Evolutionary conservation across 1,140 invertebrate species (phyloP).

Genomic region (Penaeus japonicus): DNA sequence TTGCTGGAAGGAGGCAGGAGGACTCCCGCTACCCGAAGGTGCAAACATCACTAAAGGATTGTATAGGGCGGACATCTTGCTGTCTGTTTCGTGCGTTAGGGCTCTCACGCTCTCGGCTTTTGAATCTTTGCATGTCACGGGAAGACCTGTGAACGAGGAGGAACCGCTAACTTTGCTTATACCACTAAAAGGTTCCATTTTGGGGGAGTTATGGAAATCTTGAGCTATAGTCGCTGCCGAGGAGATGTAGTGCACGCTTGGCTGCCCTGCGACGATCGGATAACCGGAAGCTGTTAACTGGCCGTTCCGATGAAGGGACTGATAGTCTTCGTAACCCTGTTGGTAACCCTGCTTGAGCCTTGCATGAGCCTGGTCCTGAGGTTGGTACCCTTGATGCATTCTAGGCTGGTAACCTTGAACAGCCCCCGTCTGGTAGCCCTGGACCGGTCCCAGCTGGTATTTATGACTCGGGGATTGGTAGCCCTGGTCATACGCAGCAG

Average conservation of each 20-base stretch:
- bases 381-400: conserved; percentile 4
- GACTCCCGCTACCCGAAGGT: not conserved
- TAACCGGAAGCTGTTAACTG: conserved; percentile 24
- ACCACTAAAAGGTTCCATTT: not conserved
- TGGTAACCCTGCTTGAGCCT: conserved; percentile 32
- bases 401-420: not conserved
- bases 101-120: not conserved
- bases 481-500: conserved; percentile 42
- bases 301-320: not conserved
- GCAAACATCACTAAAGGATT: conserved; percentile 36
- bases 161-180: conserved; percentile 15
- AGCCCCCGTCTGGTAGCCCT: not conserved
- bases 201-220: conserved; percentile 6
- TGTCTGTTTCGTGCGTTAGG: not conserved
- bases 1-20: conserved; percentile 11
- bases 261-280: conserved; percentile 21
- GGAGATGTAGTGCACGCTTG: conserved; percentile 38
- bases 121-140: conserved; percentile 4
- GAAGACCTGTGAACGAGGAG: conserved; percentile 20
- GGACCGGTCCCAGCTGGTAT: not conserved
- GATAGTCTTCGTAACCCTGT: conserved; percentile 28
- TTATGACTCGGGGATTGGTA: conserved; percentile 26
- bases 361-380: not conserved
- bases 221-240: conserved; percentile 17
- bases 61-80: conserved; percentile 47